Percentiles rank a stretch among this genome's conserved stretches.
Conservation (phyloP, 2,113 vertebrate species). For the Phrynosoma blainvillii region DNA sequence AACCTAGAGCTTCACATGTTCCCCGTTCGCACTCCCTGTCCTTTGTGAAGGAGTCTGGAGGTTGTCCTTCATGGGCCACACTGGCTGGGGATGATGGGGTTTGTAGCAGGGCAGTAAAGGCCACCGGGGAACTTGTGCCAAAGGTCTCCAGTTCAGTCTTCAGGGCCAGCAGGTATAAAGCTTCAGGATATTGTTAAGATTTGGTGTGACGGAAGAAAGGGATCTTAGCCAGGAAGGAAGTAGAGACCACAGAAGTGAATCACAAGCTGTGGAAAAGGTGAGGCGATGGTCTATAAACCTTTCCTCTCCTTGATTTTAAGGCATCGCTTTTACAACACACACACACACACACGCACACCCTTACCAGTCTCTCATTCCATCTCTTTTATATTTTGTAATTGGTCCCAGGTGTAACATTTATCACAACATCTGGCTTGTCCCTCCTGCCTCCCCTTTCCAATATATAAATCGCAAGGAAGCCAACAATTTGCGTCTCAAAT, state of each 20-base stretch:
- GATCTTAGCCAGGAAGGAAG: not conserved
- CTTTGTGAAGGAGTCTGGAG: too few species aligned
- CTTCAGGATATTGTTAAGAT: not conserved
- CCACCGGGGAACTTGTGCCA: not conserved
- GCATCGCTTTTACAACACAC: slow-evolving; percentile 33
- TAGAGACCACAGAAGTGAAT: not conserved
- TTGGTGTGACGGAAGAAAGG: not conserved
- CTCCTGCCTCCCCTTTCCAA: not conserved
- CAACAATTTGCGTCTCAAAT: slow-evolving; percentile 73
- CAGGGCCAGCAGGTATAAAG: not conserved
- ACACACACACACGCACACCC: slow-evolving; percentile 37
- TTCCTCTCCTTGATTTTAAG: slow-evolving; percentile 54
- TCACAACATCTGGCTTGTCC: slow-evolving; percentile 69
- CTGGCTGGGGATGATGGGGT: too few species aligned
- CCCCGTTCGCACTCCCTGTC: too few species aligned
- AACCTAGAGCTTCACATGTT: too few species aligned
- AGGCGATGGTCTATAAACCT: slow-evolving; percentile 49
- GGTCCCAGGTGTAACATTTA: slow-evolving; percentile 71
- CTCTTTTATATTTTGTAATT: slow-evolving; percentile 54
- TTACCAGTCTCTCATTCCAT: slow-evolving; percentile 54
- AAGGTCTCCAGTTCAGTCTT: not conserved
- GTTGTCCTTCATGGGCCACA: too few species aligned
- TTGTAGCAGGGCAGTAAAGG: too few species aligned
- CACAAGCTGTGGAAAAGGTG: slow-evolving; percentile 15
- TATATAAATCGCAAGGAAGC: slow-evolving; percentile 72